Percentiles rank a stretch among this genome's conserved stretches.
phyloP scores from a whole-genome alignment of 1,140 invertebrate species.

The Leguminivora glycinivorella region DNA sequence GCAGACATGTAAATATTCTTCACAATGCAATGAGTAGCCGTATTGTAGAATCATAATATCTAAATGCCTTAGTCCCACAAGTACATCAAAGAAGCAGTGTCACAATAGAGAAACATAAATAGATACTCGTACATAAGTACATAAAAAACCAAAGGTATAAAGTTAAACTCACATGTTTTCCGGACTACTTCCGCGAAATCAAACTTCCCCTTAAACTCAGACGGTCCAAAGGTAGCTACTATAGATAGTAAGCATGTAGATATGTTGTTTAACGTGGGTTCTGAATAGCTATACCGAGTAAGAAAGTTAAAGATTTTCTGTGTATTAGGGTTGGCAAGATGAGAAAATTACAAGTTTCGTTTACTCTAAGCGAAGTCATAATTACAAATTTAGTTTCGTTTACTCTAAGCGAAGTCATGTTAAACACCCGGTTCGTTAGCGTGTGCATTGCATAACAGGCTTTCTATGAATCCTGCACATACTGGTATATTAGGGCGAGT shows the following conservation, averaged over 20 bases:
- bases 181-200: background rate
- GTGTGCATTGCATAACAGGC: too few relatives aligned
- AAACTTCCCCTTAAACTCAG: background rate
- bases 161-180: background rate
- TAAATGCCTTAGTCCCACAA: too few relatives aligned
- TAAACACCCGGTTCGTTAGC: too few relatives aligned
- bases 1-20: background rate
- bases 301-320: slow-evolving; percentile 8
- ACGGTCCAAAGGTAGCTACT: background rate
- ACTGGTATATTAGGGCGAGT: too few relatives aligned
- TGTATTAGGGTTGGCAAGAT: background rate
- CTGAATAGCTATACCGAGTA: background rate
- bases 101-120: too few relatives aligned
- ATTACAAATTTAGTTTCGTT: too few relatives aligned
- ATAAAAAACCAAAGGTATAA: background rate
- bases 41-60: too few relatives aligned
- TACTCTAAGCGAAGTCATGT: too few relatives aligned
- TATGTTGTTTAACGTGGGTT: background rate
- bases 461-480: too few relatives aligned
- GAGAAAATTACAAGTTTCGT: background rate
- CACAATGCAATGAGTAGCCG: too few relatives aligned
- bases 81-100: too few relatives aligned
- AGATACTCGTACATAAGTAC: background rate
- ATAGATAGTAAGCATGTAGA: background rate
- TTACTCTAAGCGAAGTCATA: background rate